These are phyloP conservation scores for Paracyclopina nana DNA, from an alignment of 1,140 invertebrate species.

Conservation along the genomic window DNA sequence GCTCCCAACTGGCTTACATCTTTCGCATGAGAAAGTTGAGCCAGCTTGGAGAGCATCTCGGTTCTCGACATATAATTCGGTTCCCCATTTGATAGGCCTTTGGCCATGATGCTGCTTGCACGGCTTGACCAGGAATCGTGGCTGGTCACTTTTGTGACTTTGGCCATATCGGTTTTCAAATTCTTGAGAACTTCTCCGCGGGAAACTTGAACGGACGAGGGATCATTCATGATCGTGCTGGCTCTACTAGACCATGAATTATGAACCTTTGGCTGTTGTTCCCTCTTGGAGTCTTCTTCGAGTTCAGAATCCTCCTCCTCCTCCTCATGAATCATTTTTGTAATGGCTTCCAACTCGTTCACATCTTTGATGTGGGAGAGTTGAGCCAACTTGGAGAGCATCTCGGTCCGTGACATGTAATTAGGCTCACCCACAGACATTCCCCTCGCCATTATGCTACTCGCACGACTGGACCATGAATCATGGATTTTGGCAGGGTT, in stretches of 20 bases:
- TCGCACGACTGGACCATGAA: slow-evolving; percentile 12
- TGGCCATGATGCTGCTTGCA: background rate
- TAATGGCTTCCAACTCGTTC: too few relatives aligned
- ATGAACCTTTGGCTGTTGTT: slow-evolving; percentile 5
- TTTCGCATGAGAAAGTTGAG: background rate
- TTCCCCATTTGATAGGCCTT: too few relatives aligned
- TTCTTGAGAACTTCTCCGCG: slow-evolving; percentile 19
- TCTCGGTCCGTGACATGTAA: slow-evolving; percentile 6
- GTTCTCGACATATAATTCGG: slow-evolving; percentile 8
- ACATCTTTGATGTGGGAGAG: background rate
- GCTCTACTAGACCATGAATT: slow-evolving; percentile 17
- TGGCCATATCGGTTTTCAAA: background rate
- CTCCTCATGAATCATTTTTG: slow-evolving; percentile 12
- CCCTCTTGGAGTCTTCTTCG: slow-evolving; percentile 15
- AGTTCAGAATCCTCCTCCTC: slow-evolving; percentile 18
- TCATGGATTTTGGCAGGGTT: background rate
- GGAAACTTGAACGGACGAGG: slow-evolving; percentile 20
- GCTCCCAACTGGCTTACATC: background rate
- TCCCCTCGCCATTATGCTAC: background rate
- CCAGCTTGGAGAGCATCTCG: background rate
- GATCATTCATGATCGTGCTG: slow-evolving; percentile 16
- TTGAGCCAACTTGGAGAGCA: background rate
- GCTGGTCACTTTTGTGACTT: background rate
- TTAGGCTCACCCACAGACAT: background rate
- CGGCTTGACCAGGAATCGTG: slow-evolving; percentile 8